These are phyloP conservation scores for Pentamera pediparva DNA, from an alignment of 53 echinoderm and acorn worm genomes.

Conservation along the genomic window DNA sequence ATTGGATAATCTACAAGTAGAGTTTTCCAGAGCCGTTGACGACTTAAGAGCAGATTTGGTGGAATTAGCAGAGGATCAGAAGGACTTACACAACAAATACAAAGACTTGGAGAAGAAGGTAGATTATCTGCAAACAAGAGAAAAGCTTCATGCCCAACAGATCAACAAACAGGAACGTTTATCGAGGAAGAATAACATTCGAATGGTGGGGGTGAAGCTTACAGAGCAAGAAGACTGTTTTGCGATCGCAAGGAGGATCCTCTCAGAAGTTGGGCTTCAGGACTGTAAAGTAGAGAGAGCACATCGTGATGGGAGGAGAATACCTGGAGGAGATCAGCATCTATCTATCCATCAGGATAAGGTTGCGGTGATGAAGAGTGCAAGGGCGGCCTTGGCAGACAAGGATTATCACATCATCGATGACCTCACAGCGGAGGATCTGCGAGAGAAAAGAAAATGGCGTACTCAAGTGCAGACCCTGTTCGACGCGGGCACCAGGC, in stretches of 20 bases:
- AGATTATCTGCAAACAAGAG: background rate
- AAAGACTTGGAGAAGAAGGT: background rate
- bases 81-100: background rate
- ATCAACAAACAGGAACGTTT: slow-evolving; percentile 9
- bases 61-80: background rate
- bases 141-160: background rate
- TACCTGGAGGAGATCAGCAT: background rate
- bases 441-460: background rate
- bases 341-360: background rate
- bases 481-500: background rate
- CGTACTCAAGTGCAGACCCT: background rate
- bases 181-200: slow-evolving; percentile 1
- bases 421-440: background rate
- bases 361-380: background rate
- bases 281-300: slow-evolving; percentile 3
- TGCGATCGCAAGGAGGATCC: background rate
- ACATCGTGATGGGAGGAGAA: slow-evolving; percentile 1
- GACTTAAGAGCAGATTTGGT: background rate
- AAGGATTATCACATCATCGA: slow-evolving; percentile 18
- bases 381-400: background rate
- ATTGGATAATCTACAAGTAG: background rate
- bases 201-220: slow-evolving; percentile 1
- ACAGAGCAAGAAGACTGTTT: slow-evolving; percentile 7
- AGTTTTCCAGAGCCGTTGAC: background rate
- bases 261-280: background rate